Percentiles rank a stretch among this genome's conserved stretches.
Conservation (phyloP, 2,113 vertebrate genomes). For the Hemibagrus wyckioides region DNA sequence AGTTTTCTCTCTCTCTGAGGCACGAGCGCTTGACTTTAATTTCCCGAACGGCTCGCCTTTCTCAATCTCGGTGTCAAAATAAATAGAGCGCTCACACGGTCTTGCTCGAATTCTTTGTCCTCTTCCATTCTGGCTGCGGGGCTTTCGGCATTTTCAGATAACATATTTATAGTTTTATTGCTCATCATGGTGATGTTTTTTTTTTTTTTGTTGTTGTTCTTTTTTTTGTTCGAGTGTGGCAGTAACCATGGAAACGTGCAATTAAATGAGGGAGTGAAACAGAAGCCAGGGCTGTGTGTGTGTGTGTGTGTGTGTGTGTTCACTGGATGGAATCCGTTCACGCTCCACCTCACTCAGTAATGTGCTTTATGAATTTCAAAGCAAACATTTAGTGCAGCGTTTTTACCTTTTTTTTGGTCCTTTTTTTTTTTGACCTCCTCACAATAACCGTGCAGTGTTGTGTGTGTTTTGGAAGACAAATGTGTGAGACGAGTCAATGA, state of each 20-base stretch:
- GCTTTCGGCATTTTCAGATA: background rate
- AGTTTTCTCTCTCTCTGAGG: constrained; percentile 47
- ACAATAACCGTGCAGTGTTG: constrained; percentile 10
- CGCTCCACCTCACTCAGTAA: constrained; percentile 55
- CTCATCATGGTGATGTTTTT: constrained; percentile 32
- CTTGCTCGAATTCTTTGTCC: constrained; percentile 9
- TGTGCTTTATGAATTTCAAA: constrained; percentile 57
- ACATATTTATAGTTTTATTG: constrained; percentile 50
- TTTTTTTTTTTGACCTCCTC: background rate
- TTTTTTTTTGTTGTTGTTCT: constrained; percentile 44
- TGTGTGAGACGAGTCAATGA: constrained; percentile 31
- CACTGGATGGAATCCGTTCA: constrained; percentile 55
- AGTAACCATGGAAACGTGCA: constrained; percentile 65
- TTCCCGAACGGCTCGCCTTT: constrained; percentile 42
- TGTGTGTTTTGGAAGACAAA: constrained; percentile 45
- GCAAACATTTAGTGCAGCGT: constrained; percentile 49
- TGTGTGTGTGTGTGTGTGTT: constrained; percentile 27
- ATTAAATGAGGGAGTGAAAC: constrained; percentile 60
- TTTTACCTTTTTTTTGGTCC: constrained; percentile 18
- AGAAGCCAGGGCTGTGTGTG: constrained; percentile 52
- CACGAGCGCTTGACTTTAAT: constrained; percentile 49
- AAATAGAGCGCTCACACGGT: constrained; percentile 48
- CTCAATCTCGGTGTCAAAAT: constrained; percentile 44
- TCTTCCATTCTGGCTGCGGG: constrained; percentile 26
- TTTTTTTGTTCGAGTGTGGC: constrained; percentile 47